A percentile compares a stretch with the other conserved stretches of the same genome.
phyloP scores from a whole-genome alignment of 2,797 vertebrate genomes.

The Sciurus vulgaris region DNA sequence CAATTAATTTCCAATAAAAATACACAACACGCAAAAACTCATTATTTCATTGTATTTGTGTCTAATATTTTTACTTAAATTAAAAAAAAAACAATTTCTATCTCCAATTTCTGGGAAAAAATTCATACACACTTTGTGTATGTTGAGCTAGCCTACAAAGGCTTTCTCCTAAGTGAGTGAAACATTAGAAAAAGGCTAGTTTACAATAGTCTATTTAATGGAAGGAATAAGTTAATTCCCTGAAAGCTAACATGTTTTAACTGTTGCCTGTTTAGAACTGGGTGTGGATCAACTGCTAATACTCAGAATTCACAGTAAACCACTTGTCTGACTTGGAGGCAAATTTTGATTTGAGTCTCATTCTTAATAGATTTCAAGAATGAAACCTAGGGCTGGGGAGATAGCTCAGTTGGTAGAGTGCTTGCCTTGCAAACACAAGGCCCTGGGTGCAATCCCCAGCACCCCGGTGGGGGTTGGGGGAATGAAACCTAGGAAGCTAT shows the following conservation, averaged over 20 bases:
- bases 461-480: no score
- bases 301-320: constrained; percentile 8
- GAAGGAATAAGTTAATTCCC: neutral
- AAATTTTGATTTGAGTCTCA: no score
- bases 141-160: neutral
- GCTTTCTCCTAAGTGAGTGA: neutral
- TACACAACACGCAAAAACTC: neutral
- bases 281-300: neutral
- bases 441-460: no score
- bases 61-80: neutral
- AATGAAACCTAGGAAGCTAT: no score
- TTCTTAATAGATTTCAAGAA: no score
- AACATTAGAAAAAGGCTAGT: neutral
- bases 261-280: neutral
- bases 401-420: no score
- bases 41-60: neutral
- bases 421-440: no score
- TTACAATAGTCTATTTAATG: neutral
- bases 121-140: neutral
- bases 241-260: neutral
- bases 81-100: neutral
- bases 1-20: neutral
- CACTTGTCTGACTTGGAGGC: no score
- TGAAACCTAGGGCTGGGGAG: no score
- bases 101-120: neutral